phyloP scores from a whole-genome alignment of 1,140 invertebrate genomes.

The Pseudomyrmex sp. region DNA sequence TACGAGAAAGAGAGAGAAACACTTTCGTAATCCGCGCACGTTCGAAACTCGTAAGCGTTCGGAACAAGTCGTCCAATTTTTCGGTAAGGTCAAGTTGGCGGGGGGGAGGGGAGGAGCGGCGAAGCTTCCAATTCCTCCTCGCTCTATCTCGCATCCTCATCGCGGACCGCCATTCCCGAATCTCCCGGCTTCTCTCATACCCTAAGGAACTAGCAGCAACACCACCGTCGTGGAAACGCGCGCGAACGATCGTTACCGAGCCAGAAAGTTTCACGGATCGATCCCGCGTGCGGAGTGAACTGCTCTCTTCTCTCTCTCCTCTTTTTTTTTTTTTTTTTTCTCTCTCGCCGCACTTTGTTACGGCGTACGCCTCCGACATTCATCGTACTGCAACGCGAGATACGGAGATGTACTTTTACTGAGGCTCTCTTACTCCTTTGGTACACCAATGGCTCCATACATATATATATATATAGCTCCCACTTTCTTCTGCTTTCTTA shows the following conservation, averaged over 20 bases:
- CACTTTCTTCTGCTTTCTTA: slow-evolving; percentile 37
- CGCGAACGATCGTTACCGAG: slow-evolving; percentile 77
- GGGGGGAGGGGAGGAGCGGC: slow-evolving; percentile 53
- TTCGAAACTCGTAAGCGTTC: slow-evolving; percentile 76
- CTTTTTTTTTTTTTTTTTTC: slow-evolving; percentile 37
- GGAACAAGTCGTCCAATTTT: slow-evolving; percentile 79
- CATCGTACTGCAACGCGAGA: slow-evolving; percentile 22
- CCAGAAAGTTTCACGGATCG: slow-evolving; percentile 80
- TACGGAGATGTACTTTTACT: slow-evolving; percentile 48
- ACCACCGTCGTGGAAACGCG: slow-evolving; percentile 61
- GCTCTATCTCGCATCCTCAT: slow-evolving; percentile 33
- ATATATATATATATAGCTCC: slow-evolving; percentile 35
- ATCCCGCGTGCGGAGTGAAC: slow-evolving; percentile 71
- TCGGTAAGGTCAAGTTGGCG: slow-evolving; percentile 80
- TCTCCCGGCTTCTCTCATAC: slow-evolving; percentile 44
- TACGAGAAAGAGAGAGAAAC: slow-evolving; percentile 29
- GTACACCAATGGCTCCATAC: slow-evolving; percentile 52
- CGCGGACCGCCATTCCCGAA: slow-evolving; percentile 3
- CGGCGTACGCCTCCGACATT: slow-evolving; percentile 43
- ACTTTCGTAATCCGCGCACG: slow-evolving; percentile 75
- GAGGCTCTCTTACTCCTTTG: slow-evolving; percentile 35
- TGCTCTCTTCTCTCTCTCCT: slow-evolving; percentile 61
- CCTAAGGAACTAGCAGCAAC: slow-evolving; percentile 25
- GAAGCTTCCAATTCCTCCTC: slow-evolving; percentile 66
- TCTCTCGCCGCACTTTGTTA: slow-evolving; percentile 67